Base-by-base conservation (phyloP, 2,888 invertebrate species). In the Flexamia atlantica region DNA sequence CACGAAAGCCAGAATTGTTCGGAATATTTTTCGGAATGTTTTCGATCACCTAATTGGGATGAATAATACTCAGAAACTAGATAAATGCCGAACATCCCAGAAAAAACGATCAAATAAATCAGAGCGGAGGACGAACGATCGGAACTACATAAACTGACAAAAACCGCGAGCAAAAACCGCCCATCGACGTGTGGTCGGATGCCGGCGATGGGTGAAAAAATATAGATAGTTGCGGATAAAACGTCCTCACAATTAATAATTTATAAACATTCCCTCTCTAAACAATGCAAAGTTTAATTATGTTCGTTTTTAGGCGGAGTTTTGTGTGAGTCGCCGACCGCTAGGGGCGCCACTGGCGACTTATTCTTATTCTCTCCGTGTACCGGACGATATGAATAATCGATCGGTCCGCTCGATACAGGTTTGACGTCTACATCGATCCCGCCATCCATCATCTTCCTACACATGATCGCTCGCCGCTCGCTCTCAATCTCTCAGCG, bases 381-480 rank as follows among this genome's bases (percentile, higher is more conserved):
- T 81, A 64, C 68, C 81, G 64, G 57, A 60, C 81, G 64, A 81
- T 64, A 81, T 81, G 81, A 81, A 81, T 81, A 81, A 81, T 81
- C 81, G 81, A 81, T 81, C 40, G 42, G 60, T 23, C 28, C 14
- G 36, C 81, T 81, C 81, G 81, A 81, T 81, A 81, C 81, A 68
- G 68, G 81, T 42, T 81, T 81, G 81, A 81, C 81, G 81, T 81
- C 81, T 81, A 81, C 81, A 81, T 81, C 81, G 64, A 36, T 32
- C 30, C 1, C 20, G 20, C 53, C 36, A 81, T 81, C 81, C 32
- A 81, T 81, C 81, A 81, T 81, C 81, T 36, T n/a, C 81, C 81
- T 68, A 81, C 81, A 81, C 81, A 64, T 40, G 81, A 68, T 64
- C 36, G 36, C 70, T 70, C n/a, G n/a, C 32, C 36, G 36, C 40